Evolutionary conservation across 2,797 vertebrate species (phyloP).

Genomic region (Microchirus variegatus): DNA sequence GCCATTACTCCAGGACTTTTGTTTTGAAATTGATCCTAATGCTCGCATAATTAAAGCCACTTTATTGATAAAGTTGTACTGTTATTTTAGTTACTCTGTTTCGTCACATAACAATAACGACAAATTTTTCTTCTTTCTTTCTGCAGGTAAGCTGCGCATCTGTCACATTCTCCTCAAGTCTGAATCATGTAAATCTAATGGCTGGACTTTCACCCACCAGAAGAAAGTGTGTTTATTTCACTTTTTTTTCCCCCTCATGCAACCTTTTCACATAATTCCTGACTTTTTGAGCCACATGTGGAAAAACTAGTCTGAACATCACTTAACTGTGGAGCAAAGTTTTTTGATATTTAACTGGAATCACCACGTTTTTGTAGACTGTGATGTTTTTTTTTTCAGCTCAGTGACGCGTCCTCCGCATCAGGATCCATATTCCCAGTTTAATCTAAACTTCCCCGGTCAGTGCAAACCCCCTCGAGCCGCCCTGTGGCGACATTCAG

Average conservation of each 20-base stretch:
- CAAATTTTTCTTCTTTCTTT: too few species aligned
- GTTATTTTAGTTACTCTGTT: too few species aligned
- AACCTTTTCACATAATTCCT: too few species aligned
- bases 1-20: too few species aligned
- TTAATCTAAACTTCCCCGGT: conserved; percentile 32
- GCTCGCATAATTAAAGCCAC: too few species aligned
- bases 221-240: too few species aligned
- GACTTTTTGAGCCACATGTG: neutral
- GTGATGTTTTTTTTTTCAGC: neutral
- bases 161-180: conserved; percentile 37
- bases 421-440: conserved; percentile 10
- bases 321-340: neutral
- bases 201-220: conserved; percentile 44
- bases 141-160: neutral
- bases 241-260: neutral
- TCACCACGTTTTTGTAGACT: neutral
- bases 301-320: too few species aligned
- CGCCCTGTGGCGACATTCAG: conserved; percentile 34
- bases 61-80: too few species aligned
- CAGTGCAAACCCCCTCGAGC: conserved; percentile 26
- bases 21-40: too few species aligned
- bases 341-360: neutral
- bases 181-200: conserved; percentile 76
- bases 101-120: too few species aligned
- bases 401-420: neutral